Evolutionary conservation across 2,113 vertebrate genomes (phyloP).

Genomic region (Calypte anna): DNA sequence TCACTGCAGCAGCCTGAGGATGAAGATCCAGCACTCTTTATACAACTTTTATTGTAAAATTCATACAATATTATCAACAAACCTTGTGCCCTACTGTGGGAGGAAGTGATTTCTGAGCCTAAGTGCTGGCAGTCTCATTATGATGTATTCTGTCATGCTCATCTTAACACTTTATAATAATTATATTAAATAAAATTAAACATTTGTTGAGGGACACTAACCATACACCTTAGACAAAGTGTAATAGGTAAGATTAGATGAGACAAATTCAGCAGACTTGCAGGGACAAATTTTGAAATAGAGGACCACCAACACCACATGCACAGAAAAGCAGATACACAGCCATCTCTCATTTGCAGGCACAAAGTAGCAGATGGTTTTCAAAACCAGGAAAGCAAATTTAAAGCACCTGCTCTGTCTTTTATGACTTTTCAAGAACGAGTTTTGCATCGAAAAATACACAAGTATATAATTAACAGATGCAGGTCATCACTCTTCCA

Average conservation of each 20-base stretch:
- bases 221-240: neutral
- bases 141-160: rapidly evolving
- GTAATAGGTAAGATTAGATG: neutral
- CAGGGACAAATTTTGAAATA: neutral
- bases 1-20: neutral
- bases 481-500: conserved; percentile 4
- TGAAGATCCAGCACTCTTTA: neutral
- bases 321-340: neutral
- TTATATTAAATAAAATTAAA: neutral
- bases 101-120: neutral
- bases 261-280: neutral
- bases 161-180: neutral
- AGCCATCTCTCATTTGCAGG: neutral
- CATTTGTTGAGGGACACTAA: neutral
- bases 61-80: neutral
- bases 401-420: neutral
- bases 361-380: conserved; percentile 46
- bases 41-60: neutral
- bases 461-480: conserved; percentile 4
- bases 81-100: neutral
- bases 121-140: neutral
- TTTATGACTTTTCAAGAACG: conserved; percentile 12
- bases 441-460: conserved; percentile 13
- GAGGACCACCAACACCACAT: neutral
- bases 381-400: conserved; percentile 1